Percentiles rank a stretch among this genome's conserved stretches.
These are phyloP conservation scores for Periplaneta americana DNA, from an alignment of 1,140 invertebrate species.

Conservation along the genomic window DNA sequence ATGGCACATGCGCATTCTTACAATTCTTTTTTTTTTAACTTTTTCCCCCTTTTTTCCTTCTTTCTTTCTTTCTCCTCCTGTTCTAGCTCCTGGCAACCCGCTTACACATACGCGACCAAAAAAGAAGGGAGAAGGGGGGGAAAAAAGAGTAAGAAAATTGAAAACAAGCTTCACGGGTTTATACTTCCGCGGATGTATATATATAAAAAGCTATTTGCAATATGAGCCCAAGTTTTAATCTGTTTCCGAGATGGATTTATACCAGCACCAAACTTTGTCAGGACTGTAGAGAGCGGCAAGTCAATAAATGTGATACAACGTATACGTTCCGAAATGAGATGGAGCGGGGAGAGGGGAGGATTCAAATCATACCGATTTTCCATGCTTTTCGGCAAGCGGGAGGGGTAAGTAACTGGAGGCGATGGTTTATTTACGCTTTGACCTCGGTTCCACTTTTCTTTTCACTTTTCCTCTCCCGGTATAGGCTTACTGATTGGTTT, in stretches of 20 bases:
- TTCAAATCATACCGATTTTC: too few relatives aligned
- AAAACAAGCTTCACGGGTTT: neutral
- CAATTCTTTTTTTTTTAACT: neutral
- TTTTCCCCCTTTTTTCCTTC: neutral
- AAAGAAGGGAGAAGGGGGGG: too few relatives aligned
- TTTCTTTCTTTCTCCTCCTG: neutral
- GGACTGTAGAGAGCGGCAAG: neutral
- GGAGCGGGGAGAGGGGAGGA: too few relatives aligned
- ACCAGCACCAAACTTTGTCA: neutral
- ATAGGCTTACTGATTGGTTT: too few relatives aligned
- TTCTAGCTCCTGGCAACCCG: neutral
- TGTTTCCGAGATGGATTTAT: neutral
- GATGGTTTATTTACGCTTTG: too few relatives aligned
- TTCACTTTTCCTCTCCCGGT: too few relatives aligned
- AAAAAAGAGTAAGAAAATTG: neutral
- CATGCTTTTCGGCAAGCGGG: too few relatives aligned
- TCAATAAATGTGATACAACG: neutral
- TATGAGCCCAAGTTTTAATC: neutral
- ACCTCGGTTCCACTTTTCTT: too few relatives aligned
- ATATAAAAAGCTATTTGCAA: neutral
- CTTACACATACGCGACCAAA: neutral
- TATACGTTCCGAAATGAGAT: too few relatives aligned
- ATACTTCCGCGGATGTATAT: neutral
- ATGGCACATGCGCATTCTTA: conserved; percentile 17
- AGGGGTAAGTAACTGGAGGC: too few relatives aligned